Percentiles rank a stretch among this genome's conserved stretches.
These are phyloP conservation scores for Margaritifera margaritifera DNA, from an alignment of 2,888 invertebrate species.

Conservation along the genomic window DNA sequence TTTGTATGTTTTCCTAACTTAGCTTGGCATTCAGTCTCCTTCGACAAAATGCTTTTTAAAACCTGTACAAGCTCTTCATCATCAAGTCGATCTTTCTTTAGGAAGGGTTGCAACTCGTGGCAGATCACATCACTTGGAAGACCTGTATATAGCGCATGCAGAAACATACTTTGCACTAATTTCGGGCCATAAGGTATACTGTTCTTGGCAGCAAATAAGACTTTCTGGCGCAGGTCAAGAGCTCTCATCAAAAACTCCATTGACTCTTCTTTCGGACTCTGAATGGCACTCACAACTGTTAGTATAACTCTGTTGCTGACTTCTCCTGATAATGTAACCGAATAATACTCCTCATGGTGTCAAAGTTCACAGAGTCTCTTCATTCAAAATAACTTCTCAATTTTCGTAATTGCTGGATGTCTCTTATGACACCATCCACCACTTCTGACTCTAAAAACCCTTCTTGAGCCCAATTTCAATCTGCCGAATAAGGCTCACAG, in stretches of 20 bases:
- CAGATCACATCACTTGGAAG: background rate
- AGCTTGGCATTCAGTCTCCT: slow-evolving; percentile 4
- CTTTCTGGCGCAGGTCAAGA: slow-evolving; percentile 9
- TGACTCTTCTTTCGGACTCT: no score
- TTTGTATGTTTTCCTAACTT: no score
- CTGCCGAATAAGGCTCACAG: no score
- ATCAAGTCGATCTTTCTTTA: background rate
- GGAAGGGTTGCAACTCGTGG: background rate
- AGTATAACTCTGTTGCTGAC: slow-evolving; percentile 9
- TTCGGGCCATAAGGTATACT: slow-evolving; percentile 2
- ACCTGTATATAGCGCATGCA: slow-evolving; percentile 4
- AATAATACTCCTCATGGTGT: background rate
- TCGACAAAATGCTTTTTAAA: slow-evolving; percentile 1
- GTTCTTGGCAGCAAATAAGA: slow-evolving; percentile 1
- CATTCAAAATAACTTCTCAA: no score
- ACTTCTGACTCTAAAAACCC: no score
- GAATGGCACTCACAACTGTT: no score
- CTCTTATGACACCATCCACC: no score
- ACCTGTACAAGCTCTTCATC: slow-evolving; percentile 6
- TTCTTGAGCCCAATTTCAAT: no score
- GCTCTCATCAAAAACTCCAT: no score
- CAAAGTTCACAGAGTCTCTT: no score
- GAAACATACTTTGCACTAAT: background rate
- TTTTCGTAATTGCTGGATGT: no score
- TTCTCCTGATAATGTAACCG: no score